Base-by-base conservation (phyloP, 35 echinoderm and acorn worm species). In the Ophiothrix spiculata region DNA sequence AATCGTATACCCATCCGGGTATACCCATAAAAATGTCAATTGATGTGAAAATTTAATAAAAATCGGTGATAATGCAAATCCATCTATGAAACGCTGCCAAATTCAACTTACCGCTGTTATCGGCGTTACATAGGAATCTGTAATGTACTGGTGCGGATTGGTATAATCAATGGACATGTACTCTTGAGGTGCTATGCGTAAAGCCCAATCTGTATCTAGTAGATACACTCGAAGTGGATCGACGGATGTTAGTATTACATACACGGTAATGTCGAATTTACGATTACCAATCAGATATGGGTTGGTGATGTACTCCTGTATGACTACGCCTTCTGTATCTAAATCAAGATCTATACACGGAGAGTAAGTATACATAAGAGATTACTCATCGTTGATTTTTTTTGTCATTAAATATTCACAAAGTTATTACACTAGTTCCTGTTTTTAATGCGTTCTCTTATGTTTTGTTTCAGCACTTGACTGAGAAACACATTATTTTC, bases 191-290 rank as follows among this genome's bases (percentile, higher is more conserved):
- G 89, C 91, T 37, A 91, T 88, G 28, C 93, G 28, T 25, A 95
- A 74, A 46, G 91, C 81, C 32, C 79, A 73, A 15, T 95, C 93
- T 1, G 83, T 86, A 80, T 91, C 54, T 6, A 91, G 80, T 36
- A 90, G 77, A 41, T 95, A 95, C 10, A 95, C 84, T 31, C 93
- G 74, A n/a, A 95, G 85, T 8, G 93, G 93, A 84, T 91, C 77
- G 32, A 95, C 88, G 42, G 93, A 95, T 17, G 93, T 84, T 16
- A 95, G 63, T 0, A 74, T 73, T 3, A 85, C 82, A 42, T 95
- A 95, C 25, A 95, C 40, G 1, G 89, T 89, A 0, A 95, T 91
- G 64, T 95, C 93, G 88, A 95, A 95, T 45, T 95, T 95, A 39
- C 79, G 91, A 0, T 89, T 89, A 77, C 88, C 89, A 33, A 95